Evolutionary conservation across 2,113 vertebrate species (phyloP).

Genomic region (Strix uralensis): DNA sequence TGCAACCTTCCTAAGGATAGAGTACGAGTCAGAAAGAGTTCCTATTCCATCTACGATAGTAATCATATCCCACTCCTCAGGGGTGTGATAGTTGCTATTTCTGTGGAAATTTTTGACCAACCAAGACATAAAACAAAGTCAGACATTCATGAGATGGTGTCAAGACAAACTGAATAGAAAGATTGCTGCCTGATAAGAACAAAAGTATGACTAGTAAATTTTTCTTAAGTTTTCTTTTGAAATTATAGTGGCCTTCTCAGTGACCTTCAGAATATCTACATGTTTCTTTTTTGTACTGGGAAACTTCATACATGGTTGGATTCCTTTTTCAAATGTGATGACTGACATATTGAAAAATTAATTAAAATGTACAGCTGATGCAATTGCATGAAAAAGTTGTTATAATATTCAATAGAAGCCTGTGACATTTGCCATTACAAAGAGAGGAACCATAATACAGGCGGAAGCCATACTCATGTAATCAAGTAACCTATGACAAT

Average conservation of each 20-base stretch:
- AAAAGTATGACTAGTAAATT: not conserved
- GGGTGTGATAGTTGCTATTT: not conserved
- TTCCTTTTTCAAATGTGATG: not conserved
- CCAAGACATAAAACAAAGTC: not conserved
- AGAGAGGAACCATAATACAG: not conserved
- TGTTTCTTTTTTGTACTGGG: not conserved
- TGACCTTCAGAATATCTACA: not conserved
- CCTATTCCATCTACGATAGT: not conserved
- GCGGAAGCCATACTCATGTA: not conserved
- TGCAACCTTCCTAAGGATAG: not conserved
- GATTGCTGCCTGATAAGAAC: not conserved
- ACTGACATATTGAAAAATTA: not conserved
- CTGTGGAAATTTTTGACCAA: not conserved
- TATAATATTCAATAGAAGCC: not conserved
- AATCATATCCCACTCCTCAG: not conserved
- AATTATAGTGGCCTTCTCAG: not conserved
- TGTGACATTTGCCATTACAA: not conserved
- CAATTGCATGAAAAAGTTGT: not conserved
- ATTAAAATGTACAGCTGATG: slow-evolving; percentile 7
- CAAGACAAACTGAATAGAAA: not conserved
- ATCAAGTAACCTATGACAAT: slow-evolving; percentile 49
- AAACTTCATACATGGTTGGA: not conserved
- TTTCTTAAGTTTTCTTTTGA: not conserved
- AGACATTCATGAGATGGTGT: not conserved
- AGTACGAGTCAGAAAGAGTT: not conserved